phyloP scores from a whole-genome alignment of 2,888 invertebrate species.

The Nymphalis urticae region DNA sequence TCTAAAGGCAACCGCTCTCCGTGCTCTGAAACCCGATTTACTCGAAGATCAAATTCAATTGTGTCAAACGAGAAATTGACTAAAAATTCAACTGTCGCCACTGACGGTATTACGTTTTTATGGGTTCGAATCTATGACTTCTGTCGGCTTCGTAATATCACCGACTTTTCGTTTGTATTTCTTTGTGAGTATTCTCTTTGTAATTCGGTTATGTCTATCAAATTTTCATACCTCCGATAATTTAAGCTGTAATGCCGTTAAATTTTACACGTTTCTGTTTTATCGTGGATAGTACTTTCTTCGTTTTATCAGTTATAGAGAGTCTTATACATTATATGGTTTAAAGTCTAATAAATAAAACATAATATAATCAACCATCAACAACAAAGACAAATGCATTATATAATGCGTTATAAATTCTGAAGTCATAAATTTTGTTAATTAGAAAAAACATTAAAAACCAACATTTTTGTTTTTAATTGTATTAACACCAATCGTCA shows the following conservation, averaged over 20 bases:
- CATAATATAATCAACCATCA: no score
- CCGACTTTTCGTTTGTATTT: constrained; percentile 14
- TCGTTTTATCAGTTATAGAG: background rate
- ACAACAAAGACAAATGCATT: no score
- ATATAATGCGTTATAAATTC: no score
- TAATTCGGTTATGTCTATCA: constrained; percentile 11
- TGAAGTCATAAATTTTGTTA: no score
- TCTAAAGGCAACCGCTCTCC: constrained; percentile 60
- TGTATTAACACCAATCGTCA: no score
- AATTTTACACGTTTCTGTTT: constrained; percentile 6
- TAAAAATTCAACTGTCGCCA: constrained; percentile 69
- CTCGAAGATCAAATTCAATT: constrained; percentile 75
- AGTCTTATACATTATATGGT: background rate
- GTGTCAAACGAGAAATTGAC: constrained; percentile 73
- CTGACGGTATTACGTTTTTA: constrained; percentile 49
- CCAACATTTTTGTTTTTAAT: no score
- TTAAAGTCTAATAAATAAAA: no score
- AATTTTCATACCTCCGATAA: constrained; percentile 1
- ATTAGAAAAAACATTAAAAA: no score
- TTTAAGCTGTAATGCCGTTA: background rate
- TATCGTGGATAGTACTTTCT: background rate
- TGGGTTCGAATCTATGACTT: constrained; percentile 43
- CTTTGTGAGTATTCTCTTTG: background rate
- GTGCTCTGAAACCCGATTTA: constrained; percentile 75
- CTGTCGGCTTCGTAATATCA: constrained; percentile 13